Evolutionary conservation across 2,888 invertebrate species (phyloP).

Genomic region (Trissonchulus sp.): DNA sequence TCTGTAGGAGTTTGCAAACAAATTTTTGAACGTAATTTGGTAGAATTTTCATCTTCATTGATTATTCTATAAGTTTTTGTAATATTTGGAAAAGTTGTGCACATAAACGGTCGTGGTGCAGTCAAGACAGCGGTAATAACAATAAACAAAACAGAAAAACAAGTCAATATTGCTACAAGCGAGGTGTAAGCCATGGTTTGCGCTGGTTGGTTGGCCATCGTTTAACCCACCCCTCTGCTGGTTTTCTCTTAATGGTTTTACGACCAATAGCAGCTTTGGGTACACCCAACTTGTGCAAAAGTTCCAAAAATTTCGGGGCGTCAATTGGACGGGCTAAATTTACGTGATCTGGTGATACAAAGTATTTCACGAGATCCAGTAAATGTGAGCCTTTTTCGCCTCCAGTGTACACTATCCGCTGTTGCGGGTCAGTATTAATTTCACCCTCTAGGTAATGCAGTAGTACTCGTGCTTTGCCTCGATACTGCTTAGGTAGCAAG

Average conservation of each 20-base stretch:
- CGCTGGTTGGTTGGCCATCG: too few species aligned
- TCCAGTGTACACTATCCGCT: not conserved
- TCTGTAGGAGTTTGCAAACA: too few species aligned
- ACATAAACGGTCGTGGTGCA: too few species aligned
- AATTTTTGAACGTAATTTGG: too few species aligned
- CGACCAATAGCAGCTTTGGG: conserved; percentile 3
- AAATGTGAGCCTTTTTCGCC: conserved; percentile 6
- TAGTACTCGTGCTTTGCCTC: conserved; percentile 8
- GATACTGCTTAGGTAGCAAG: conserved; percentile 17
- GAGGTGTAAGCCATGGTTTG: too few species aligned
- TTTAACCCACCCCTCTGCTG: too few species aligned
- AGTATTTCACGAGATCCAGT: conserved; percentile 22
- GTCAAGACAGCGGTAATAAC: not conserved
- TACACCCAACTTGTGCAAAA: not conserved
- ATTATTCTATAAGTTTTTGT: too few species aligned
- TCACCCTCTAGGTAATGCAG: conserved; percentile 9
- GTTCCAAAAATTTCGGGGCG: not conserved
- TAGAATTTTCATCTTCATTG: too few species aligned
- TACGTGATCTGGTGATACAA: conserved; percentile 11
- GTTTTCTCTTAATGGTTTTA: not conserved
- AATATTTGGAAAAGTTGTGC: too few species aligned
- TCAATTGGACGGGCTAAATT: conserved; percentile 14
- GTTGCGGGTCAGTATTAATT: not conserved
- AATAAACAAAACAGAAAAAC: not conserved
- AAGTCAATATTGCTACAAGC: too few species aligned